These are phyloP conservation scores for Phoebastria nigripes DNA, from an alignment of 2,797 vertebrate species.

Conservation along the genomic window DNA sequence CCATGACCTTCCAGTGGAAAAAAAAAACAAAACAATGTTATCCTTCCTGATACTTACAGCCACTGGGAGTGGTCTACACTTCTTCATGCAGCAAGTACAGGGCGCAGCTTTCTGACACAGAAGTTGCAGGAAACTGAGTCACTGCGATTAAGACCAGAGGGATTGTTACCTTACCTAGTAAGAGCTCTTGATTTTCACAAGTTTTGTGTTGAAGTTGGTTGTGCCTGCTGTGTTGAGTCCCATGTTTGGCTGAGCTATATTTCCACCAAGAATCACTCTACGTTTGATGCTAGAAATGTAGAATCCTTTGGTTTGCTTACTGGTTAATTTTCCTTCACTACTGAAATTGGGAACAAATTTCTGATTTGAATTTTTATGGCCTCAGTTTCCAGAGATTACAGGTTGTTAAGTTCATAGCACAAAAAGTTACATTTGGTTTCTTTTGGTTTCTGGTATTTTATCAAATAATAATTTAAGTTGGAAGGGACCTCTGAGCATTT, in stretches of 20 bases:
- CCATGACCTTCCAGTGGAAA: neutral
- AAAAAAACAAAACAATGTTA: neutral
- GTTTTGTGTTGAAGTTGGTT: neutral
- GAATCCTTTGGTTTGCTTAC: neutral
- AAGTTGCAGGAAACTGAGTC: slow-evolving; percentile 18
- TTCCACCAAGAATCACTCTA: neutral
- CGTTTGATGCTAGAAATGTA: neutral
- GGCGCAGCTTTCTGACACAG: neutral
- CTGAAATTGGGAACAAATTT: neutral
- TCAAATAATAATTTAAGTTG: neutral
- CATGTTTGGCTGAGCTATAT: neutral
- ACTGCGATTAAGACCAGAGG: neutral
- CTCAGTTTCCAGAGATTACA: neutral
- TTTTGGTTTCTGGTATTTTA: neutral
- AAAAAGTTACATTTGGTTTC: neutral
- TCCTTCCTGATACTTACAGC: neutral
- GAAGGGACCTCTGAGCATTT: neutral
- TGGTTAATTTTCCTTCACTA: neutral
- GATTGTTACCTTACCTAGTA: neutral
- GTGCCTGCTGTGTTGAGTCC: neutral
- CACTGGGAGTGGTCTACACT: neutral
- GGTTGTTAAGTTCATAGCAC: neutral
- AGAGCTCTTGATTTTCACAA: neutral
- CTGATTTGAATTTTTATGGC: neutral
- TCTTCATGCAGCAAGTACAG: neutral